These are phyloP conservation scores for Microplitis manilae DNA, from an alignment of 2,888 invertebrate species.

Conservation along the genomic window DNA sequence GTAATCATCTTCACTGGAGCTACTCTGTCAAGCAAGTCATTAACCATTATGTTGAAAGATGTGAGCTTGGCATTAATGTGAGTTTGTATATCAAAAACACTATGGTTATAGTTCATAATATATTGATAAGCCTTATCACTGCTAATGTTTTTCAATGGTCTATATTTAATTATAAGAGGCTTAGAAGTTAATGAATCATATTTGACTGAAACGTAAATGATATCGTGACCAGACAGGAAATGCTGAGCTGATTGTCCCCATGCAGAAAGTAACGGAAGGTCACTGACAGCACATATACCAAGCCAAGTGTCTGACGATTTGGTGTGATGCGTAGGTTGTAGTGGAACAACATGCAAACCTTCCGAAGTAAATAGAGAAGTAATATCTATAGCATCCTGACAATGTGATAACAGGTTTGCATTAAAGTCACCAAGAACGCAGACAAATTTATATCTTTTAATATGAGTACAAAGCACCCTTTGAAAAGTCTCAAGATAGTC, in stretches of 20 bases:
- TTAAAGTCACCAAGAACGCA: no score
- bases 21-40: no score
- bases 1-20: no score
- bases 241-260: slow-evolving; percentile 20
- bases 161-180: no score
- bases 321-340: slow-evolving; percentile 27
- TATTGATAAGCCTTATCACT: no score
- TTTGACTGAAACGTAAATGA: background rate
- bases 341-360: slow-evolving; percentile 8
- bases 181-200: no score
- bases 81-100: no score
- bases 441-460: background rate
- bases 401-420: background rate
- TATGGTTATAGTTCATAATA: no score
- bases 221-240: slow-evolving; percentile 29
- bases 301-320: slow-evolving; percentile 8
- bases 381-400: slow-evolving; percentile 4
- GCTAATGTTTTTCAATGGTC: no score
- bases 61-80: no score
- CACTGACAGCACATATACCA: no score
- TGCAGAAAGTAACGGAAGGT: background rate
- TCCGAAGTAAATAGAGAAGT: background rate
- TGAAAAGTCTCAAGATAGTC: background rate
- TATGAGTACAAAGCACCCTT: background rate
- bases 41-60: no score